A percentile compares a stretch with the other conserved stretches of the same genome.
These are phyloP conservation scores for Chelonus insularis DNA, from an alignment of 1,140 invertebrate genomes.

Conservation along the genomic window DNA sequence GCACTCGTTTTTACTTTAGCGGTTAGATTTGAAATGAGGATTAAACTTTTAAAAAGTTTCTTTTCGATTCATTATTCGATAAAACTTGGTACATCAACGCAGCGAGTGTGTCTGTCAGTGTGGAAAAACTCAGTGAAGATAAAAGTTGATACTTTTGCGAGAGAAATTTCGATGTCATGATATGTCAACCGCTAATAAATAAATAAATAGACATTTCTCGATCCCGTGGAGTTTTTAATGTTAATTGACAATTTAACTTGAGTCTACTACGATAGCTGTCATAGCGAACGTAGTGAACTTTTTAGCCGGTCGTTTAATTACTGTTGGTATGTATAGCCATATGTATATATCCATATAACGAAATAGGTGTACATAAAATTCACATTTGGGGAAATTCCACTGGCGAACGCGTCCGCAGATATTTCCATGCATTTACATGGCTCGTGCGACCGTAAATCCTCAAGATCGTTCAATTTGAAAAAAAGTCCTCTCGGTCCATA, in stretches of 20 bases:
- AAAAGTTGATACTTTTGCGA: too few relatives aligned
- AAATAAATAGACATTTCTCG: too few relatives aligned
- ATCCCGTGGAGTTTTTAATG: slow-evolving; percentile 4
- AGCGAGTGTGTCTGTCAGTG: too few relatives aligned
- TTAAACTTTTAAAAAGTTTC: too few relatives aligned
- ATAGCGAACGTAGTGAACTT: neutral
- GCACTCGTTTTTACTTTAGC: too few relatives aligned
- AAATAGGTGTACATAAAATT: slow-evolving; percentile 12
- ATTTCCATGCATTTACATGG: slow-evolving; percentile 30
- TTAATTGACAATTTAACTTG: slow-evolving; percentile 30
- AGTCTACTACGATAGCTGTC: slow-evolving; percentile 3
- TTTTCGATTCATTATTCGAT: too few relatives aligned
- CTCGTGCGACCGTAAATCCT: slow-evolving; percentile 27
- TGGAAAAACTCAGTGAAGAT: too few relatives aligned
- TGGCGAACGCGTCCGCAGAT: slow-evolving; percentile 19
- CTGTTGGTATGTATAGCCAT: neutral
- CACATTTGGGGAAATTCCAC: slow-evolving; percentile 15
- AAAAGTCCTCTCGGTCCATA: slow-evolving; percentile 1
- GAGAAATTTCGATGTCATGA: too few relatives aligned
- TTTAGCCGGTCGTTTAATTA: neutral
- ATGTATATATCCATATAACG: neutral
- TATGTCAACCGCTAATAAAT: too few relatives aligned
- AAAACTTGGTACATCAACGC: too few relatives aligned
- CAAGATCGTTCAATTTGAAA: slow-evolving; percentile 32
- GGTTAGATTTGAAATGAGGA: too few relatives aligned